Percentiles rank a stretch among this genome's conserved stretches.
Evolutionary conservation across 2,113 vertebrate species (phyloP).

Genomic region (Astur gentilis): DNA sequence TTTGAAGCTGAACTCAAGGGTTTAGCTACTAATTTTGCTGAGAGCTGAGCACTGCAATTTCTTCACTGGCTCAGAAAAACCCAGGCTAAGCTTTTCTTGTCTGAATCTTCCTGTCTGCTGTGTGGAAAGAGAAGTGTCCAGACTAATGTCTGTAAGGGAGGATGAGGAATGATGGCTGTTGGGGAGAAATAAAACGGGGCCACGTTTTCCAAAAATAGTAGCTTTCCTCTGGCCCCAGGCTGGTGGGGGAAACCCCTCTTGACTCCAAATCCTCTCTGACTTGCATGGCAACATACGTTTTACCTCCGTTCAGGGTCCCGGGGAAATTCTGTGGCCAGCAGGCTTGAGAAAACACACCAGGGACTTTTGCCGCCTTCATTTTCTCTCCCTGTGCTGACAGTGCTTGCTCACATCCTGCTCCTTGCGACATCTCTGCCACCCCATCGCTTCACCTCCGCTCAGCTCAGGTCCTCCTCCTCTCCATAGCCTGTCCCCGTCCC

Average conservation of each 20-base stretch:
- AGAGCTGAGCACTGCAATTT: not conserved
- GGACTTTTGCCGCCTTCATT: not conserved
- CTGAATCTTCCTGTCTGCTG: not conserved
- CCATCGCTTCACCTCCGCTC: not conserved
- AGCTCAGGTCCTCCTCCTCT: not conserved
- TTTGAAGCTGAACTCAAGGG: not conserved
- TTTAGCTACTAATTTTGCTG: not conserved
- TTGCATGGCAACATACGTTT: fast-evolving
- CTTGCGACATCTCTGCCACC: not conserved
- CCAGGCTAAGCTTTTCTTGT: not conserved
- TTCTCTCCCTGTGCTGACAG: not conserved
- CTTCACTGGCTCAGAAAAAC: not conserved
- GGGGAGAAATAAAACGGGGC: not conserved
- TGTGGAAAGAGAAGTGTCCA: not conserved
- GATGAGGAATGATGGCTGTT: not conserved
- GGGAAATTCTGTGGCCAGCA: not conserved
- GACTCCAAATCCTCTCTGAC: not conserved
- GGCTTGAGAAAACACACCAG: not conserved
- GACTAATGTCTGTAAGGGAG: not conserved
- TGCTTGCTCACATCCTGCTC: not conserved
- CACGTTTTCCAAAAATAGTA: not conserved
- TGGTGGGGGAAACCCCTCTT: not conserved
- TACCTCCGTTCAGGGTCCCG: not conserved
- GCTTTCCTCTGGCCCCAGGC: not conserved
- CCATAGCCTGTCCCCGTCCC: not conserved